Conservation (phyloP, 2,888 invertebrate genomes). For the Litoditis marina region DNA sequence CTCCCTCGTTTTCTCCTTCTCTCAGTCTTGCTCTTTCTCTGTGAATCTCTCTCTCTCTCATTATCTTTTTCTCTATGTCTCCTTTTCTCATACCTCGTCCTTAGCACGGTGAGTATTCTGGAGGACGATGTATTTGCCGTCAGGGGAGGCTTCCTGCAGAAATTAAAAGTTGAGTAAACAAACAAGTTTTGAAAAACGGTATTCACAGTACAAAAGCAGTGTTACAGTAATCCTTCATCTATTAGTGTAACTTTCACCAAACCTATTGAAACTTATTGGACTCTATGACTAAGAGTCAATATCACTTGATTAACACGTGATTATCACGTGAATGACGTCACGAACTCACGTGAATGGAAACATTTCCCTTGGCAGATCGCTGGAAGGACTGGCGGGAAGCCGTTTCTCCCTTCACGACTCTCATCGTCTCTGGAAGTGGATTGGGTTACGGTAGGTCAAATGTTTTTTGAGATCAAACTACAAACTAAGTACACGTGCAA, state of each 20-base stretch:
- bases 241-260: too few relatives aligned
- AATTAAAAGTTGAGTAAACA: too few relatives aligned
- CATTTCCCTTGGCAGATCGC: slow-evolving; percentile 65
- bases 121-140: slow-evolving; percentile 64
- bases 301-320: too few relatives aligned
- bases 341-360: slow-evolving; percentile 61
- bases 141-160: slow-evolving; percentile 64
- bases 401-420: slow-evolving; percentile 63
- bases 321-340: too few relatives aligned
- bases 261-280: too few relatives aligned
- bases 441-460: neutral
- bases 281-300: too few relatives aligned
- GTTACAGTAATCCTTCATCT: neutral
- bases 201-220: neutral
- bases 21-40: neutral
- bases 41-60: too few relatives aligned
- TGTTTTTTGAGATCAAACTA: neutral
- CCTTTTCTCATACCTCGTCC: slow-evolving; percentile 58
- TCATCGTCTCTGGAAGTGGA: slow-evolving; percentile 41
- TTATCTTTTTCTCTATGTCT: too few relatives aligned
- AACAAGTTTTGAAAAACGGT: too few relatives aligned
- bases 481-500: too few relatives aligned
- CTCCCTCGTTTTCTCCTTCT: neutral
- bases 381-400: slow-evolving; percentile 66
- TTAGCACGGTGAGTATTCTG: slow-evolving; percentile 64